Percentiles rank a stretch among this genome's conserved stretches.
These are phyloP conservation scores for Brachyhypopomus gauderio DNA, from an alignment of 2,113 vertebrate species.

Conservation along the genomic window DNA sequence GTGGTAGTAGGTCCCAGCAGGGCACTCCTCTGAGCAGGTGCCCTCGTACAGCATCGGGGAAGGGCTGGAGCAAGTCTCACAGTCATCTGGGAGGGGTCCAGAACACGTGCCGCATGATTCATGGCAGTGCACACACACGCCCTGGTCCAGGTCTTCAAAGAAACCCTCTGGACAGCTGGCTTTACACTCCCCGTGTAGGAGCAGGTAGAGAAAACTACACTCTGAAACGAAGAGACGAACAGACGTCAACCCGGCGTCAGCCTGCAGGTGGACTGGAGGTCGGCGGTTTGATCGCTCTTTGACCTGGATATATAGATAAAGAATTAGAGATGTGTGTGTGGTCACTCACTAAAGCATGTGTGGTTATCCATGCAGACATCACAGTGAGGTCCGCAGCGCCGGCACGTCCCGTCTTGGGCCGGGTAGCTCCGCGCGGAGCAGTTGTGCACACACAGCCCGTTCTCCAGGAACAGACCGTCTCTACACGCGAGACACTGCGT, in stretches of 20 bases:
- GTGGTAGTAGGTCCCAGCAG: conserved; percentile 74
- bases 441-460: conserved; percentile 67
- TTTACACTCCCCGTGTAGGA: conserved; percentile 74
- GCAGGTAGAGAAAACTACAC: conserved; percentile 80
- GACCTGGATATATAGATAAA: too few species aligned
- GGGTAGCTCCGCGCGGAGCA: conserved; percentile 71
- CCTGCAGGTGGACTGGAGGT: too few species aligned
- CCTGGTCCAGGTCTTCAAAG: conserved; percentile 79
- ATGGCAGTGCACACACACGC: conserved; percentile 74
- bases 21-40: conserved; percentile 70
- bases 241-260: too few species aligned
- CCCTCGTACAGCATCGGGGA: conserved; percentile 77
- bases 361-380: conserved; percentile 69
- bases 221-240: conserved; percentile 60
- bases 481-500: conserved; percentile 75
- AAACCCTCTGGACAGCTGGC: conserved; percentile 76
- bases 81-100: conserved; percentile 73
- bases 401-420: conserved; percentile 71
- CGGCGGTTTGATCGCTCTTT: not conserved
- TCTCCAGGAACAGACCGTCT: conserved; percentile 70
- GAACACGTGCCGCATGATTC: conserved; percentile 74
- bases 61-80: conserved; percentile 71
- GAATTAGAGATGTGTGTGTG: not conserved
- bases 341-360: conserved; percentile 72
- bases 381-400: conserved; percentile 73